These are phyloP conservation scores for Pelobates fuscus DNA, from an alignment of 2,113 vertebrate species.

Conservation along the genomic window DNA sequence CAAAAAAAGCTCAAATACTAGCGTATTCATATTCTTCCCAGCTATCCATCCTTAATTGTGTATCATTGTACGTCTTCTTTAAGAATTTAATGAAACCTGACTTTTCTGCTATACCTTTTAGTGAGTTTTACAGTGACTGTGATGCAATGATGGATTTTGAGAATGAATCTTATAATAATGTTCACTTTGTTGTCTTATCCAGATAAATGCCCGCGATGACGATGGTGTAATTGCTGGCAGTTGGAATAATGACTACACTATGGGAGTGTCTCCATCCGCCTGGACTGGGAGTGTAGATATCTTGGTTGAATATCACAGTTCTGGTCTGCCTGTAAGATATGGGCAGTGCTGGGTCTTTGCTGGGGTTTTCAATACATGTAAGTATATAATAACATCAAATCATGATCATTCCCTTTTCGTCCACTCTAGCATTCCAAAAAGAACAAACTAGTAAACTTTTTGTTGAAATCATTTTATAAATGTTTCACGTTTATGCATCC, in stretches of 20 bases:
- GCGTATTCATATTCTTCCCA: too few species aligned
- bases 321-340: conserved; percentile 76
- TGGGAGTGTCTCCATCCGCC: conserved; percentile 87
- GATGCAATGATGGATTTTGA: too few species aligned
- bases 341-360: conserved; percentile 98
- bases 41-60: too few species aligned
- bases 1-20: too few species aligned
- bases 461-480: not conserved
- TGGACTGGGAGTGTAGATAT: conserved; percentile 97
- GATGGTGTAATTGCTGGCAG: conserved; percentile 85
- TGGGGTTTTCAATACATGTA: conserved; percentile 93
- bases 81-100: too few species aligned
- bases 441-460: not conserved
- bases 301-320: conserved; percentile 77
- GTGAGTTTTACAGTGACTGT: too few species aligned
- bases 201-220: conserved; percentile 91
- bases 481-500: too few species aligned
- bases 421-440: not conserved
- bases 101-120: too few species aligned
- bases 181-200: conserved; percentile 16
- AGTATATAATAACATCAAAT: conserved; percentile 64
- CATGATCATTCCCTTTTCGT: not conserved
- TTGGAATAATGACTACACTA: conserved; percentile 84
- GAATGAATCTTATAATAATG: too few species aligned
- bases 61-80: too few species aligned